Conservation (phyloP, 2,888 invertebrate genomes). For the Carabus problematicus region DNA sequence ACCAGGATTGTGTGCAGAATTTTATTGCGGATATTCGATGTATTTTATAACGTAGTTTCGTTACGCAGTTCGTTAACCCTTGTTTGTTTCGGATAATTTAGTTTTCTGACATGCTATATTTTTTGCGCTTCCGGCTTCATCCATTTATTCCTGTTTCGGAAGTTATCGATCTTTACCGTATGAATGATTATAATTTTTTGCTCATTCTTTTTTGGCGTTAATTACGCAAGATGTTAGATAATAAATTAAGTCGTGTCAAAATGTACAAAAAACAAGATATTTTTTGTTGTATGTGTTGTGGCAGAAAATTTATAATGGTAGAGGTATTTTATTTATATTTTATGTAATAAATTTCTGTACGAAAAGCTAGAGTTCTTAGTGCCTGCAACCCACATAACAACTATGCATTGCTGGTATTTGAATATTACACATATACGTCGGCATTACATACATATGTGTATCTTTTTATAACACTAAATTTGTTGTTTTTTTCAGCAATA, state of each 20-base stretch:
- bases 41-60: not conserved
- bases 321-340: no score
- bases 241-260: no score
- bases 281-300: no score
- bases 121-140: not conserved
- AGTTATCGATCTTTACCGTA: no score
- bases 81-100: not conserved
- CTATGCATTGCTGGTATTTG: not conserved
- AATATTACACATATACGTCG: not conserved
- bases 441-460: not conserved
- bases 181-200: no score
- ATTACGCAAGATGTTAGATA: no score
- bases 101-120: slow-evolving; percentile 4
- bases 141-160: no score
- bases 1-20: not conserved
- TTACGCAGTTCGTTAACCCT: slow-evolving; percentile 6
- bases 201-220: no score
- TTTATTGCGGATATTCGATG: not conserved
- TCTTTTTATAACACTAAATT: not conserved
- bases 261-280: no score
- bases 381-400: slow-evolving; percentile 24
- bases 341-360: no score
- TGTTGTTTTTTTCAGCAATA: no score
- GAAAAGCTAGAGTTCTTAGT: not conserved
- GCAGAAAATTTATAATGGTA: no score